phyloP scores from a whole-genome alignment of 1,140 invertebrate genomes.

The Asbolus verrucosus region DNA sequence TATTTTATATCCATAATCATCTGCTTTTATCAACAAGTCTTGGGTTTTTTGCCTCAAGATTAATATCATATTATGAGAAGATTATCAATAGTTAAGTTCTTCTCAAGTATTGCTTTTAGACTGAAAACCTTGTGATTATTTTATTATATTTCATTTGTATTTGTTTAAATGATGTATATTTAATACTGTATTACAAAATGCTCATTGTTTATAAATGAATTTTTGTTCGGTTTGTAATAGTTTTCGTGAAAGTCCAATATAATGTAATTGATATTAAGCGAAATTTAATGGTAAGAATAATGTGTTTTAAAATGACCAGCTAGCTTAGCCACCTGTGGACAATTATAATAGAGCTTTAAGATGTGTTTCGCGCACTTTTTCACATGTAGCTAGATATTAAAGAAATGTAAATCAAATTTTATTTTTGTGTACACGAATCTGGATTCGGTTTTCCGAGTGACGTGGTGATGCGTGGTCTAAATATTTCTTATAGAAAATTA shows the following conservation, averaged over 20 bases:
- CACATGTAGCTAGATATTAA: slow-evolving; percentile 50
- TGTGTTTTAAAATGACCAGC: slow-evolving; percentile 58
- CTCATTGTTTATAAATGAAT: slow-evolving; percentile 38
- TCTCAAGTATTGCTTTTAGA: slow-evolving; percentile 57
- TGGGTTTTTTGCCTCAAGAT: slow-evolving; percentile 41
- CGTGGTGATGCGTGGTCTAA: slow-evolving; percentile 7
- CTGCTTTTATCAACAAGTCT: slow-evolving; percentile 39
- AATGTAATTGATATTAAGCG: slow-evolving; percentile 34
- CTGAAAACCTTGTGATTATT: slow-evolving; percentile 55
- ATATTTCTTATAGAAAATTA: slow-evolving; percentile 33
- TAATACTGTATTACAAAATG: slow-evolving; percentile 47
- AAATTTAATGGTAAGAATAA: slow-evolving; percentile 35
- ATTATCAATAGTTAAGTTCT: slow-evolving; percentile 50
- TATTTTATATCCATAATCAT: slow-evolving; percentile 45
- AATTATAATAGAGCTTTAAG: slow-evolving; percentile 48
- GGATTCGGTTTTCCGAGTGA: slow-evolving; percentile 7
- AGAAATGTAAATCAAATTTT: slow-evolving; percentile 49
- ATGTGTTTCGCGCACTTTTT: slow-evolving; percentile 49
- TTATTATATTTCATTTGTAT: slow-evolving; percentile 43
- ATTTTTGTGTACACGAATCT: slow-evolving; percentile 39
- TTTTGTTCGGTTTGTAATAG: slow-evolving; percentile 31
- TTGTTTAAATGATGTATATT: slow-evolving; percentile 48
- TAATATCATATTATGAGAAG: slow-evolving; percentile 53
- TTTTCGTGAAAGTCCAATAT: slow-evolving; percentile 21
- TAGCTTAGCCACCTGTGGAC: slow-evolving; percentile 58